These are phyloP conservation scores for Pituophis catenifer DNA, from an alignment of 2,113 vertebrate genomes.

Conservation along the genomic window DNA sequence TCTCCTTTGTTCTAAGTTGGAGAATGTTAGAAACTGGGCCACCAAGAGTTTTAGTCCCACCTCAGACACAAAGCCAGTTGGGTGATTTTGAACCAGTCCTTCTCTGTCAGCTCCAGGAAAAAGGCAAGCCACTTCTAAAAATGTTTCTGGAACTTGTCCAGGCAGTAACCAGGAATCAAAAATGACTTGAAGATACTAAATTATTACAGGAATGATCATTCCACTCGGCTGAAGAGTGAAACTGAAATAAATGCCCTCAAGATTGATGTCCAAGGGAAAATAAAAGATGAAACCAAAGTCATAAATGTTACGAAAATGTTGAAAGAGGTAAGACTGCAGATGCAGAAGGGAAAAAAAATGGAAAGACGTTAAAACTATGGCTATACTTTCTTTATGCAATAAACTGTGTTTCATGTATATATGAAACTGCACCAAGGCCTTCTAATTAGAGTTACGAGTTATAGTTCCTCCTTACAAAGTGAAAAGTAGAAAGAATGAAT, in stretches of 20 bases:
- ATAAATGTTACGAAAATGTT: not conserved
- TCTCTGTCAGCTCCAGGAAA: not conserved
- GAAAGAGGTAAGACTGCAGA: not conserved
- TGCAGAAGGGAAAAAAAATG: not conserved
- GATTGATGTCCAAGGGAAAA: not conserved
- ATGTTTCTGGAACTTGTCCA: not conserved
- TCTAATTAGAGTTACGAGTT: not conserved
- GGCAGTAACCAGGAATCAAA: not conserved
- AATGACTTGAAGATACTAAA: not conserved
- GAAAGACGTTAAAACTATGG: not conserved
- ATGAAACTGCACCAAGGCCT: not conserved
- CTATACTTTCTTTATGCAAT: not conserved
- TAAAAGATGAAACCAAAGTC: not conserved
- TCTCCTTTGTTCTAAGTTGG: too few relatives aligned
- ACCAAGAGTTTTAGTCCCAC: not conserved
- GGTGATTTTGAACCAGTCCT: not conserved
- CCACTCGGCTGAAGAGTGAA: not conserved
- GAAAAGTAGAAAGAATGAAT: not conserved
- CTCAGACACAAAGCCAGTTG: not conserved
- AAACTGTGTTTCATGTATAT: not conserved
- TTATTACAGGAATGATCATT: not conserved
- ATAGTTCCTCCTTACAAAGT: not conserved
- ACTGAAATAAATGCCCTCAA: not conserved
- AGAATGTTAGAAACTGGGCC: not conserved
- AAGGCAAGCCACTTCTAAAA: not conserved